A percentile compares a stretch with the other conserved stretches of the same genome.
These are phyloP conservation scores for Parnassius smintheus DNA, from an alignment of 2,888 invertebrate species.

Conservation along the genomic window DNA sequence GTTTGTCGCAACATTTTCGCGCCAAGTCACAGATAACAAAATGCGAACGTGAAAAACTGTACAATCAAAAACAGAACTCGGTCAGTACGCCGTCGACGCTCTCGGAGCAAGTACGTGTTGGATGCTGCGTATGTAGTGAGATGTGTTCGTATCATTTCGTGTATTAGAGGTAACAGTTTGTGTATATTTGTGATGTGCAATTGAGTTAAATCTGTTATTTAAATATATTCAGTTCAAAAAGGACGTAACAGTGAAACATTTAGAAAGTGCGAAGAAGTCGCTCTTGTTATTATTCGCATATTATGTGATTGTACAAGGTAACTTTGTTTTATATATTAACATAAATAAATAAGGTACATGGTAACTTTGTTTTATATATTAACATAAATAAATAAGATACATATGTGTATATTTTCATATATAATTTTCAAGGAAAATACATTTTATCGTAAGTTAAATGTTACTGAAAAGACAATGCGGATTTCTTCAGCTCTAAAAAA, in stretches of 20 bases:
- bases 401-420: too few relatives aligned
- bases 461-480: too few relatives aligned
- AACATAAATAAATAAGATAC: too few relatives aligned
- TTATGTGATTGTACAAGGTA: conserved; percentile 1
- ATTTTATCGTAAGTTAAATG: too few relatives aligned
- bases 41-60: conserved; percentile 20
- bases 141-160: conserved; percentile 10
- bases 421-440: too few relatives aligned
- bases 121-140: conserved; percentile 3
- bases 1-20: conserved; percentile 26
- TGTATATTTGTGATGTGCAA: not conserved
- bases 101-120: conserved; percentile 8
- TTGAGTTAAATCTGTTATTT: not conserved
- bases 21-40: conserved; percentile 25
- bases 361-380: not conserved
- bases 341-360: too few relatives aligned
- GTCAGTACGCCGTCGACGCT: conserved; percentile 21
- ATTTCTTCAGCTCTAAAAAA: too few relatives aligned
- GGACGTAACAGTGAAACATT: conserved; percentile 4
- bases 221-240: not conserved
- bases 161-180: conserved; percentile 1
- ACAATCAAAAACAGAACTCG: conserved; percentile 10
- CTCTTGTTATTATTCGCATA: not conserved
- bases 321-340: not conserved
- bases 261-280: not conserved